Percentiles rank a stretch among this genome's conserved stretches.
These are phyloP conservation scores for Pomacea maculata DNA, from an alignment of 1,140 invertebrate genomes.

Conservation along the genomic window DNA sequence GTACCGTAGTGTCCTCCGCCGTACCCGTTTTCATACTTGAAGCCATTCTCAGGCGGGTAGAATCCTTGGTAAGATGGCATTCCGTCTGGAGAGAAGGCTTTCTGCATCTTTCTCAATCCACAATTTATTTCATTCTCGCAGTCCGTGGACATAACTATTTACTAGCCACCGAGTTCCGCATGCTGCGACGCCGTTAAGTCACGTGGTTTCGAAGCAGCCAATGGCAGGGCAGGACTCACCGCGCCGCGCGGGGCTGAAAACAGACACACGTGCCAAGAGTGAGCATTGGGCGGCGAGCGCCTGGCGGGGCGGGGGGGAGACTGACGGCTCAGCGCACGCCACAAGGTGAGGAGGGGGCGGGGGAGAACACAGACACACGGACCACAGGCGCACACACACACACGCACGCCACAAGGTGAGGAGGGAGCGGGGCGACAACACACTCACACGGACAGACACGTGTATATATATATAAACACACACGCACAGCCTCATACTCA, in stretches of 20 bases:
- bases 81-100: constrained; percentile 38
- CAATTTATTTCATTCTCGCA: constrained; percentile 52
- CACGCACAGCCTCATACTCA: too few relatives aligned
- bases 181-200: constrained; percentile 5
- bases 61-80: constrained; percentile 36
- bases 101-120: constrained; percentile 49
- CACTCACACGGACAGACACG: too few relatives aligned
- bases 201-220: not conserved
- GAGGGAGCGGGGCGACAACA: too few relatives aligned
- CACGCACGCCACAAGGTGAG: too few relatives aligned
- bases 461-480: too few relatives aligned
- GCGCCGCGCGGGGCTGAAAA: constrained; percentile 23
- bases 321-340: not conserved
- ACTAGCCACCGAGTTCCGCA: not conserved
- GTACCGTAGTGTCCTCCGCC: constrained; percentile 16
- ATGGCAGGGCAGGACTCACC: not conserved
- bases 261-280: constrained; percentile 24
- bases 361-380: too few relatives aligned
- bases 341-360: too few relatives aligned
- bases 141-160: constrained; percentile 41
- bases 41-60: constrained; percentile 45
- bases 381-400: too few relatives aligned
- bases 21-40: constrained; percentile 40
- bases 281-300: not conserved
- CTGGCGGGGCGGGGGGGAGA: not conserved